A percentile compares a stretch with the other conserved stretches of the same genome.
These are phyloP conservation scores for Caracal caracal DNA, from an alignment of 2,113 vertebrate genomes.

Conservation along the genomic window DNA sequence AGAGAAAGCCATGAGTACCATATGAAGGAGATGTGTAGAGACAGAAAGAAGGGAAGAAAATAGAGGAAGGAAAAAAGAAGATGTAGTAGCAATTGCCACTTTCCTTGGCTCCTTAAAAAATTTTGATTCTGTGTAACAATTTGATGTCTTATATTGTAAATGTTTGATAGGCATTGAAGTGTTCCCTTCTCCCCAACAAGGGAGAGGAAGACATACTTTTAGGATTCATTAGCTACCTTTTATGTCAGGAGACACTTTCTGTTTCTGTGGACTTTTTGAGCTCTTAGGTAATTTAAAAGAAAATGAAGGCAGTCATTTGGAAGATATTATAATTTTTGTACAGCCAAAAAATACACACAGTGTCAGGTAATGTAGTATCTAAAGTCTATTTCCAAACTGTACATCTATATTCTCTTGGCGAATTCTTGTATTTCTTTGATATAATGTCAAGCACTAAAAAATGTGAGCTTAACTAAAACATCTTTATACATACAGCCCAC, in stretches of 20 bases:
- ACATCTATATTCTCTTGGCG: not conserved
- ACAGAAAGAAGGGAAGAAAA: not conserved
- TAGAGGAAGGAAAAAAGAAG: not conserved
- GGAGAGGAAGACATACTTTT: not conserved
- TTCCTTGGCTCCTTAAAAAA: not conserved
- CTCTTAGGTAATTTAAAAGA: not conserved
- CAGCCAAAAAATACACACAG: not conserved
- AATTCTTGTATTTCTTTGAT: not conserved
- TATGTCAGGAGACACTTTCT: not conserved
- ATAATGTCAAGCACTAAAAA: not conserved
- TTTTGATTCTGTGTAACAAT: not conserved
- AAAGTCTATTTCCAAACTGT: not conserved
- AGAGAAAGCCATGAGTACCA: not conserved
- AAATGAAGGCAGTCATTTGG: not conserved
- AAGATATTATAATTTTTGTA: not conserved
- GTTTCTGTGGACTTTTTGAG: not conserved
- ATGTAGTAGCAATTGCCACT: not conserved
- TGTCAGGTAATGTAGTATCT: not conserved
- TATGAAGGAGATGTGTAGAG: not conserved
- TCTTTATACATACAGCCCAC: not conserved
- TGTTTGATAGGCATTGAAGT: not conserved
- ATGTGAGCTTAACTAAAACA: conserved; percentile 9
- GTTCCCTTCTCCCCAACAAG: not conserved
- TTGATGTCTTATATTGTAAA: not conserved
- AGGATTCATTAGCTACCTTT: not conserved